Conservation (phyloP, 2,888 invertebrate species). For the Pachliopta kotzebuea region DNA sequence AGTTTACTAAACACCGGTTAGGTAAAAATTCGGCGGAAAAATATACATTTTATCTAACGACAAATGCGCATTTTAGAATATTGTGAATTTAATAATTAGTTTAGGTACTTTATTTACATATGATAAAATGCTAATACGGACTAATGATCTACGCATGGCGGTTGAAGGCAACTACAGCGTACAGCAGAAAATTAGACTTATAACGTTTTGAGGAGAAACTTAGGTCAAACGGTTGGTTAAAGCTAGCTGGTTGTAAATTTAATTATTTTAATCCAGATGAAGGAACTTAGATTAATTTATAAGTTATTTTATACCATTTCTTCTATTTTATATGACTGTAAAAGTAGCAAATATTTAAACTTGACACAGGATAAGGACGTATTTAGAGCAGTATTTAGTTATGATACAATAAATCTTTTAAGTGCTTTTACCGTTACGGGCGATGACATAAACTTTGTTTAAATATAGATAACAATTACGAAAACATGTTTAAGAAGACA, state of each 20-base stretch:
- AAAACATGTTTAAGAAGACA: slow-evolving; percentile 5
- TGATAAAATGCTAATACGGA: background rate
- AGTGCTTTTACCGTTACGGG: no score
- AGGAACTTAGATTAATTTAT: no score
- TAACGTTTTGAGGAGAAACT: no score
- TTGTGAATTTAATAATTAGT: background rate
- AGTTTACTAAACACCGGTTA: background rate
- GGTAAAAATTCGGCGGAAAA: background rate
- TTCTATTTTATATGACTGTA: no score
- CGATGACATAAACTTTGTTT: background rate
- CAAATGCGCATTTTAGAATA: background rate
- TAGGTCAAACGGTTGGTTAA: no score
- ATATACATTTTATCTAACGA: background rate
- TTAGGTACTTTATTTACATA: background rate
- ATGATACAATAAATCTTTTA: background rate
- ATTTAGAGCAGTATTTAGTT: background rate
- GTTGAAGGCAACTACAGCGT: no score
- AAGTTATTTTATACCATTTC: no score
- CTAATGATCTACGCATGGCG: no score
- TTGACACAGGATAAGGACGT: background rate
- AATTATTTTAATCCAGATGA: no score
- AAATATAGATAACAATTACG: background rate
- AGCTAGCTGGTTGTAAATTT: no score
- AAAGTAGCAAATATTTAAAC: background rate
- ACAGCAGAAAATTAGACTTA: no score